Conservation (phyloP, 2,888 invertebrate genomes). For the Aethes cnicana region DNA sequence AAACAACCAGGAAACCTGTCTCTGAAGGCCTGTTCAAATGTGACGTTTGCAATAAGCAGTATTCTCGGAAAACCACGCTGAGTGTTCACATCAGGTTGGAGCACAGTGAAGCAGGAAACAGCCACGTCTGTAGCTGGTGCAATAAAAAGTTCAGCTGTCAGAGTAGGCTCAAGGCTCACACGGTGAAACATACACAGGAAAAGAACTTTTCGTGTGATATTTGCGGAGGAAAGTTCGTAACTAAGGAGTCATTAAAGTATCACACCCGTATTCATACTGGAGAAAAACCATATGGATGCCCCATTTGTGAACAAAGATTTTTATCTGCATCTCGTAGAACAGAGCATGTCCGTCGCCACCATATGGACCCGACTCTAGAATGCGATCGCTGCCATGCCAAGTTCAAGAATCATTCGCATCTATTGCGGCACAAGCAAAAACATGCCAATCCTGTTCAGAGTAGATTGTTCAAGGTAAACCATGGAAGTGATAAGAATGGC, state of each 20-base stretch:
- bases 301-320: constrained; percentile 44
- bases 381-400: constrained; percentile 47
- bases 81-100: constrained; percentile 45
- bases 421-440: constrained; percentile 42
- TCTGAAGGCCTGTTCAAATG: constrained; percentile 40
- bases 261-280: constrained; percentile 52
- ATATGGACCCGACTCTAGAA: constrained; percentile 37
- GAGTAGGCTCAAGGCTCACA: constrained; percentile 45
- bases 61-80: constrained; percentile 42
- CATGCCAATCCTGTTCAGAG: constrained; percentile 43
- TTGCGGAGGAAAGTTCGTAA: constrained; percentile 46
- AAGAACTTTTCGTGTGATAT: constrained; percentile 46
- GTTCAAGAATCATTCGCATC: constrained; percentile 39
- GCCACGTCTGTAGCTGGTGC: constrained; percentile 46
- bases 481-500: too few relatives aligned
- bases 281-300: constrained; percentile 49
- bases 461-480: constrained; percentile 29
- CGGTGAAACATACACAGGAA: constrained; percentile 49
- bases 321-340: constrained; percentile 46
- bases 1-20: constrained; percentile 32
- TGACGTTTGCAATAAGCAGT: constrained; percentile 46
- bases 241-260: constrained; percentile 45
- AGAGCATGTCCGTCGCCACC: constrained; percentile 44
- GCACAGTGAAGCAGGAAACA: constrained; percentile 42
- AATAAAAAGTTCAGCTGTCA: constrained; percentile 44